Percentiles rank a stretch among this genome's conserved stretches.
Conservation (phyloP, 2,113 vertebrate genomes). For the Xyrauchen texanus region DNA sequence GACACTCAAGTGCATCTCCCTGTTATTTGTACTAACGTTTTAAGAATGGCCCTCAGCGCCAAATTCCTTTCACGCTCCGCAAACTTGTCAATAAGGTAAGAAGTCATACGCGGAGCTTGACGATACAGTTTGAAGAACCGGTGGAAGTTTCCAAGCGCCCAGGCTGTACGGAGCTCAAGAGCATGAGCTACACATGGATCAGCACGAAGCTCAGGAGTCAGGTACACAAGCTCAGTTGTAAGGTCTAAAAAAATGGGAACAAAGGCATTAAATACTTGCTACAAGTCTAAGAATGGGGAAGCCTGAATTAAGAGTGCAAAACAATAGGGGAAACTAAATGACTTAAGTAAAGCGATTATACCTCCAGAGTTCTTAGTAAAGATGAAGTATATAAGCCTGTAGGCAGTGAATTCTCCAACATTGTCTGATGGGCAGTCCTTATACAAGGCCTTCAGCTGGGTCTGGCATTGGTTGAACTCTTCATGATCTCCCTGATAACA, state of each 20-base stretch:
- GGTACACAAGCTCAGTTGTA: conserved; percentile 86
- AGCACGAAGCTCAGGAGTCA: conserved; percentile 81
- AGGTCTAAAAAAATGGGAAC: conserved; percentile 73
- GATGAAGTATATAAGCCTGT: conserved; percentile 89
- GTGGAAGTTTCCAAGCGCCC: conserved; percentile 88
- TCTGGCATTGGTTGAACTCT: conserved; percentile 95
- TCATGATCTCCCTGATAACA: conserved; percentile 85
- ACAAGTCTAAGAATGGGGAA: conserved; percentile 65
- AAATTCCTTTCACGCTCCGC: conserved; percentile 85
- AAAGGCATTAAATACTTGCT: background rate
- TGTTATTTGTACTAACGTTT: conserved; percentile 81
- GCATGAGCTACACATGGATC: conserved; percentile 85
- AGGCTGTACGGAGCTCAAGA: conserved; percentile 82
- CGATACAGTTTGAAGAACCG: conserved; percentile 87
- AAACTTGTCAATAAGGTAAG: conserved; percentile 93
- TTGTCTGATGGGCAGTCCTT: conserved; percentile 84
- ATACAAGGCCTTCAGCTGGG: conserved; percentile 88
- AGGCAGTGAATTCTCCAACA: conserved; percentile 89
- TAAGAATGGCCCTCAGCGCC: conserved; percentile 88
- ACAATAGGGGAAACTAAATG: no score
- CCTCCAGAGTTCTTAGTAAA: conserved; percentile 92
- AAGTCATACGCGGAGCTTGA: conserved; percentile 86
- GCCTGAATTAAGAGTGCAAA: no score
- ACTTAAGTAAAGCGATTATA: conserved; percentile 50
- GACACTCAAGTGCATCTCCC: background rate